A percentile compares a stretch with the other conserved stretches of the same genome.
These are phyloP conservation scores for Microplitis manilae DNA, from an alignment of 2,888 invertebrate species.

Conservation along the genomic window DNA sequence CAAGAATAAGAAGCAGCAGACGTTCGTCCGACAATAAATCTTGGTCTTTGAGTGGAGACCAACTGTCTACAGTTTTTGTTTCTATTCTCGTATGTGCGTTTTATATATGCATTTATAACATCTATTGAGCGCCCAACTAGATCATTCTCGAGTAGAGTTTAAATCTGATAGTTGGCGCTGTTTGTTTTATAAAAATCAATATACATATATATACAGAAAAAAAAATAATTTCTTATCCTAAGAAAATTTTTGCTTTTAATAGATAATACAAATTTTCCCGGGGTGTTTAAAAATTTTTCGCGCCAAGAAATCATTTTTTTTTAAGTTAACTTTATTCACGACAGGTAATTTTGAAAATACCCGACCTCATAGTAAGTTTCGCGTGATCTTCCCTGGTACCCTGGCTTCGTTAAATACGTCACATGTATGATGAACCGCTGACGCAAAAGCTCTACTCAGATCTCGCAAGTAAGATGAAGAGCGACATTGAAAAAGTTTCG, in stretches of 20 bases:
- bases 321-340: too few relatives aligned
- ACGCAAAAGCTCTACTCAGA: slow-evolving; percentile 36
- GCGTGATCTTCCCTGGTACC: neutral
- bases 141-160: neutral
- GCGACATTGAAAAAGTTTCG: slow-evolving; percentile 38
- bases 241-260: too few relatives aligned
- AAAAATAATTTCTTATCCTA: too few relatives aligned
- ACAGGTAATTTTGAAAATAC: slow-evolving; percentile 34
- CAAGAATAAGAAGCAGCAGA: slow-evolving; percentile 11
- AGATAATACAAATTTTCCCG: too few relatives aligned
- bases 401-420: too few relatives aligned
- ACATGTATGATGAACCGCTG: slow-evolving; percentile 39
- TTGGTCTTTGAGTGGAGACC: slow-evolving; percentile 32
- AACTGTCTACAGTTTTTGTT: slow-evolving; percentile 29
- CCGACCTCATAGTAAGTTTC: slow-evolving; percentile 30
- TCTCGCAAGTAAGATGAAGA: slow-evolving; percentile 5
- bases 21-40: slow-evolving; percentile 27
- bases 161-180: slow-evolving; percentile 3
- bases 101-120: slow-evolving; percentile 9
- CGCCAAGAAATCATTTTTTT: too few relatives aligned
- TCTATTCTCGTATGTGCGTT: slow-evolving; percentile 25
- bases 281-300: too few relatives aligned
- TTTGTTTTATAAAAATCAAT: neutral
- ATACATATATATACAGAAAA: neutral
- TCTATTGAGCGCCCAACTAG: slow-evolving; percentile 7